Conservation (phyloP, 2,113 vertebrate species). For the Leucopsar rothschildi region DNA sequence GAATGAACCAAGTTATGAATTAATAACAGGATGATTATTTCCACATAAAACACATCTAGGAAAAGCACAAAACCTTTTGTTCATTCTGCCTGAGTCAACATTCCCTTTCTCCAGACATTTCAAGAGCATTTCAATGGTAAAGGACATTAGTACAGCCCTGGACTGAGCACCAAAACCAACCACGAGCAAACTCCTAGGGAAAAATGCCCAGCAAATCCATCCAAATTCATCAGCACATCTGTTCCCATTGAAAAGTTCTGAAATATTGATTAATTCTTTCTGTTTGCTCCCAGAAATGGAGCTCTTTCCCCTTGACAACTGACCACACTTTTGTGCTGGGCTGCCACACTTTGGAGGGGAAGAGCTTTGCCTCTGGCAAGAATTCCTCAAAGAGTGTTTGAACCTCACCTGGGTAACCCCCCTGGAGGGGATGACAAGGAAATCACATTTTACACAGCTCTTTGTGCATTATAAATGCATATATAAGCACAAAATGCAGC, state of each 20-base stretch:
- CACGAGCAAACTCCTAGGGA: neutral
- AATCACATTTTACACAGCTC: neutral
- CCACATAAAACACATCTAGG: neutral
- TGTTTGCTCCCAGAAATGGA: neutral
- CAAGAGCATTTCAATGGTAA: neutral
- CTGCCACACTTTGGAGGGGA: neutral
- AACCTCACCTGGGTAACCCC: neutral
- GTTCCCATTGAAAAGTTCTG: neutral
- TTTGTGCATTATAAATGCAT: no score
- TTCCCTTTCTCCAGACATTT: neutral
- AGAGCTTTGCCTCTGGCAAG: neutral
- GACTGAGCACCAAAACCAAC: neutral
- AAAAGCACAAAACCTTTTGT: neutral
- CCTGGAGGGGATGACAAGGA: neutral
- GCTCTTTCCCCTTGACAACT: neutral
- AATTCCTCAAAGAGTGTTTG: neutral
- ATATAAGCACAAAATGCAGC: neutral
- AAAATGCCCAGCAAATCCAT: neutral
- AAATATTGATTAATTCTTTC: neutral
- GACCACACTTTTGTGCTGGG: neutral
- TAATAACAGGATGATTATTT: neutral
- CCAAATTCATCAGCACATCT: neutral
- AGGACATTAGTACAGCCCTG: neutral
- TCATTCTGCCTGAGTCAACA: neutral
- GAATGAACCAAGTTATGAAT: constrained; percentile 14